A percentile compares a stretch with the other conserved stretches of the same genome.
Evolutionary conservation across 2,113 vertebrate genomes (phyloP).

Genomic region (Callorhinus ursinus): DNA sequence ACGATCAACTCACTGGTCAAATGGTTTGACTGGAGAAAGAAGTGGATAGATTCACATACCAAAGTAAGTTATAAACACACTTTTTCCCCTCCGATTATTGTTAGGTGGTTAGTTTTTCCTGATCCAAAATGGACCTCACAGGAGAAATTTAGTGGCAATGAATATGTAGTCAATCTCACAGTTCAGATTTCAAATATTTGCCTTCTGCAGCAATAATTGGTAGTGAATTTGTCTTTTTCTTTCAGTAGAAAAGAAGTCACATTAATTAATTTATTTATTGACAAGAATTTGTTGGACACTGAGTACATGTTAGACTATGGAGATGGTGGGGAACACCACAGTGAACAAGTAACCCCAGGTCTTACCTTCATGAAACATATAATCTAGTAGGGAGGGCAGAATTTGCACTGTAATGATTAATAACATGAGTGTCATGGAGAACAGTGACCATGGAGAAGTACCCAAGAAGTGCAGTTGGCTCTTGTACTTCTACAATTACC

Average conservation of each 20-base stretch:
- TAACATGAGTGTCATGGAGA: background rate
- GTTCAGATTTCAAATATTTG: background rate
- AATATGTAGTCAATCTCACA: background rate
- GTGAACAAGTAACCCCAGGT: too few relatives aligned
- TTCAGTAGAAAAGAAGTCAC: background rate
- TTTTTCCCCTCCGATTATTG: background rate
- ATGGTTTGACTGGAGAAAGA: background rate
- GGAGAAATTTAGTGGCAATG: background rate
- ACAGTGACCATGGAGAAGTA: background rate
- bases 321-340: background rate
- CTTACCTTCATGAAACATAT: background rate
- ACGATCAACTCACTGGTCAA: too few relatives aligned
- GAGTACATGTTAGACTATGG: rapidly evolving
- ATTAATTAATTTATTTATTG: background rate
- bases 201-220: background rate
- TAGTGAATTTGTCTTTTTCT: background rate
- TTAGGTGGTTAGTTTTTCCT: background rate
- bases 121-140: background rate
- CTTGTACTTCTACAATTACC: background rate
- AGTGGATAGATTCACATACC: background rate
- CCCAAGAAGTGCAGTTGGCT: rapidly evolving
- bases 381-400: background rate
- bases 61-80: background rate
- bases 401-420: background rate
- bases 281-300: background rate